Base-by-base conservation (phyloP, 2,113 vertebrate genomes). In the Arothron firmamentum region DNA sequence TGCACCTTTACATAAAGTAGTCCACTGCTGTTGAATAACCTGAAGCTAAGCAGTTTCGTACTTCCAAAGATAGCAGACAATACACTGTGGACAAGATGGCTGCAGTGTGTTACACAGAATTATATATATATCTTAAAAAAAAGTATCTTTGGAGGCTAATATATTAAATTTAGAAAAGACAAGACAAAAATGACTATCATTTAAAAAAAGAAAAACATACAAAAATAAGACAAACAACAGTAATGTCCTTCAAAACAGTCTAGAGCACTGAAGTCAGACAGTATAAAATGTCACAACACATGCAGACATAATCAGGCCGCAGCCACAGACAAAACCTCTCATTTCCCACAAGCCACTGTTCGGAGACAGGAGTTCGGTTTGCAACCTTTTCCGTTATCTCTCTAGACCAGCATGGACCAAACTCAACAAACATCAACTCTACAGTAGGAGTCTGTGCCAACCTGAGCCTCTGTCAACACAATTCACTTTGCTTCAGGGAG, bases 341-440 rank as follows among this genome's bases (percentile, higher is more conserved):
- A 53, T 31, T 77, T 52, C 67, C 59, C 66, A 61, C 64, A 52
- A 19, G 74, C 70, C 11, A 54, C 67, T 77, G 74, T 79, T 67
- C 12, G n/a, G 72, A 82, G 72, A 85, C 77, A 54, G 43, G 56
- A 49, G 42, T 19, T 59, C 43, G 1, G 18, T 58, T 66, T 70
- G 77, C 80, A 83, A 85, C 80, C 85, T 82, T 80, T 70, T 80
- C 72, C 65, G 79, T 81, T 80, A 84, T 85, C 84, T 75, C 69
- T 71, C 49, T 81, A 66, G 52, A 49, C 65, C 59, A 49, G 65
- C 71, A 57, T 45, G 52, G 72, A 69, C 72, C 62, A 72, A 72
- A 79, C 57, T 75, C 57, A 18, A 70, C 75, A 84, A 81, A 87
- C 82, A 81, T 59, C 74, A 69, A 65, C 75, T 66, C n/a, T 23